Evolutionary conservation across 2,797 vertebrate genomes (phyloP).

Genomic region (Brachymystax lenok): DNA sequence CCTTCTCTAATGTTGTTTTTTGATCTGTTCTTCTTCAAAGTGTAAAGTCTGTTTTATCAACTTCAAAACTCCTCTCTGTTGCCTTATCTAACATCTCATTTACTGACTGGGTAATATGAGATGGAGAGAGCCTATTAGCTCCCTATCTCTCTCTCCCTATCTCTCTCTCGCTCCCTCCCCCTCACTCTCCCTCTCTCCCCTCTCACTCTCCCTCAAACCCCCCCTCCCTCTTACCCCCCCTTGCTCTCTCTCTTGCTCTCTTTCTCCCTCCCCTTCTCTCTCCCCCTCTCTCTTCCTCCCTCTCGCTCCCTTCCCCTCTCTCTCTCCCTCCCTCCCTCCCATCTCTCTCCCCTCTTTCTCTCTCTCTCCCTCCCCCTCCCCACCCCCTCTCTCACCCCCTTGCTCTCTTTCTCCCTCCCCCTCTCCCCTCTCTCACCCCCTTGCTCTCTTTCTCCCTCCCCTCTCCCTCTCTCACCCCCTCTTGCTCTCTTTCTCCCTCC

Average conservation of each 20-base stretch:
- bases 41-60: slow-evolving; percentile 65
- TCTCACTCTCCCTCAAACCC: neutral
- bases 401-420: neutral
- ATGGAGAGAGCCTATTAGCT: slow-evolving; percentile 45
- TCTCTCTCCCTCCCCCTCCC: neutral
- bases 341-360: neutral
- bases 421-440: neutral
- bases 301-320: neutral
- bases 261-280: neutral
- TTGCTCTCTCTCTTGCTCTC: neutral
- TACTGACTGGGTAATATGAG: slow-evolving; percentile 56
- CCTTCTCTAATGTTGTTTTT: slow-evolving; percentile 40
- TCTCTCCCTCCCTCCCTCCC: neutral
- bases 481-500: neutral
- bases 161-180: neutral
- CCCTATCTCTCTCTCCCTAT: neutral
- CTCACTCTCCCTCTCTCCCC: neutral
- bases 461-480: no score
- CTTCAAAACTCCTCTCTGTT: slow-evolving; percentile 57
- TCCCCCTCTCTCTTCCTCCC: neutral
- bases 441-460: no score
- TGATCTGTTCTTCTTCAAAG: slow-evolving; percentile 75
- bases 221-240: neutral
- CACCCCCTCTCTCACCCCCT: neutral
- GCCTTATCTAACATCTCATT: slow-evolving; percentile 74